Conservation (phyloP, 2,888 invertebrate genomes). For the Teinopalpus imperialis region DNA sequence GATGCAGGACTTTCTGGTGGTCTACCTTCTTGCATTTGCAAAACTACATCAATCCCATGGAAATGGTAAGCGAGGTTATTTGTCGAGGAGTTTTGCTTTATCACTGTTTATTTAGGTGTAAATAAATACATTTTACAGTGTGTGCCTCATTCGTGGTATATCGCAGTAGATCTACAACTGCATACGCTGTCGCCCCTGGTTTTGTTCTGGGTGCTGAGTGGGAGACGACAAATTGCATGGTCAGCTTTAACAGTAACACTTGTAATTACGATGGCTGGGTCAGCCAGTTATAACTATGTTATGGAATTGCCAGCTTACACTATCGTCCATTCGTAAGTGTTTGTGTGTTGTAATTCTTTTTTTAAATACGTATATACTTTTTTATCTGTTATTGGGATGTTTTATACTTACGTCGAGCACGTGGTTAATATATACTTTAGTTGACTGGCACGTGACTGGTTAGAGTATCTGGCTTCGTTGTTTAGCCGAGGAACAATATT, state of each 20-base stretch:
- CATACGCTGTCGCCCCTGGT: constrained; percentile 39
- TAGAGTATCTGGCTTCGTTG: too few species aligned
- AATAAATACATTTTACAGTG: too few species aligned
- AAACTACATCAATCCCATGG: constrained; percentile 35
- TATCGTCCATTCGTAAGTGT: constrained; percentile 53
- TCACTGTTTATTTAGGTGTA: too few species aligned
- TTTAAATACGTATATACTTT: too few species aligned
- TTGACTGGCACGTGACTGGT: too few species aligned
- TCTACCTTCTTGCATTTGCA: constrained; percentile 41
- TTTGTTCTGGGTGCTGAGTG: constrained; percentile 36
- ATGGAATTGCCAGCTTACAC: constrained; percentile 51
- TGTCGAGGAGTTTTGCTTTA: too few species aligned
- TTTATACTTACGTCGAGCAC: too few species aligned
- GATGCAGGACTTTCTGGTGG: constrained; percentile 57
- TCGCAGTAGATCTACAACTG: constrained; percentile 43
- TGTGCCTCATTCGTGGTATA: constrained; percentile 34
- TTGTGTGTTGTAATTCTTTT: too few species aligned
- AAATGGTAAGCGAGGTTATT: constrained; percentile 24
- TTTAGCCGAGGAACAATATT: too few species aligned
- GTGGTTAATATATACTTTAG: too few species aligned
- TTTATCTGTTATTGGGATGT: too few species aligned
- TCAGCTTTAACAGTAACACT: constrained; percentile 21
- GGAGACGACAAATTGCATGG: constrained; percentile 27
- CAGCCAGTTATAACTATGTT: constrained; percentile 46
- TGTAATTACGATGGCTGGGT: constrained; percentile 2